Conservation (phyloP, 2,113 vertebrate species). For the Myotis yumanensis region DNA sequence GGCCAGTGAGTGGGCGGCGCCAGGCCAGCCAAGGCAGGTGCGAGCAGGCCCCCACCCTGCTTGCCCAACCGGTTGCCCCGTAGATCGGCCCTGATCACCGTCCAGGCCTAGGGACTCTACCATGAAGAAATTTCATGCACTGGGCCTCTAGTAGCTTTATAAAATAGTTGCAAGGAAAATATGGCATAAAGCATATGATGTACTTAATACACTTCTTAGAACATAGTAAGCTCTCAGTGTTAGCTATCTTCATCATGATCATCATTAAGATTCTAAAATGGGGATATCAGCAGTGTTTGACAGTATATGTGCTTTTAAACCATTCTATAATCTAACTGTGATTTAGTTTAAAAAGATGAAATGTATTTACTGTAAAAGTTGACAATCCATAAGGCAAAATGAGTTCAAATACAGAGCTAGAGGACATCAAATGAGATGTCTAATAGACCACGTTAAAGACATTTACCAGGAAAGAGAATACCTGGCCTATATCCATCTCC, state of each 20-base stretch:
- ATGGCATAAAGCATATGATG: not conserved
- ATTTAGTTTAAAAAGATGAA: constrained; percentile 1
- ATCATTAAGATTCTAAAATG: not conserved
- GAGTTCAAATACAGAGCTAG: not conserved
- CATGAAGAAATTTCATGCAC: too few relatives aligned
- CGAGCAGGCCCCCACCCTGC: too few relatives aligned
- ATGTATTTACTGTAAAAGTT: not conserved
- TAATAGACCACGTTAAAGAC: not conserved
- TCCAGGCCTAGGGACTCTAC: too few relatives aligned
- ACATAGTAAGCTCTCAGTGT: not conserved
- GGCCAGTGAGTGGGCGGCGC: too few relatives aligned
- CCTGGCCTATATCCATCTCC: not conserved
- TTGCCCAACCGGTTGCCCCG: too few relatives aligned
- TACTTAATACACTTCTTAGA: constrained; percentile 22
- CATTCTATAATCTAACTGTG: constrained; percentile 27
- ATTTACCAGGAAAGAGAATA: constrained; percentile 6
- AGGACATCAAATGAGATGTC: not conserved
- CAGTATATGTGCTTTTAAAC: constrained; percentile 12
- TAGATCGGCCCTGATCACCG: too few relatives aligned
- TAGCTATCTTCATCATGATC: not conserved
- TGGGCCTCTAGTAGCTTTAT: not conserved
- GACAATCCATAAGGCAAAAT: not conserved
- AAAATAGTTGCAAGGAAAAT: constrained; percentile 2
- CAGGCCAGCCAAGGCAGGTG: too few relatives aligned
- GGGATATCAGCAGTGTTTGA: not conserved